phyloP scores from a whole-genome alignment of 2,797 vertebrate species.

The Toxotes lorentzi region DNA sequence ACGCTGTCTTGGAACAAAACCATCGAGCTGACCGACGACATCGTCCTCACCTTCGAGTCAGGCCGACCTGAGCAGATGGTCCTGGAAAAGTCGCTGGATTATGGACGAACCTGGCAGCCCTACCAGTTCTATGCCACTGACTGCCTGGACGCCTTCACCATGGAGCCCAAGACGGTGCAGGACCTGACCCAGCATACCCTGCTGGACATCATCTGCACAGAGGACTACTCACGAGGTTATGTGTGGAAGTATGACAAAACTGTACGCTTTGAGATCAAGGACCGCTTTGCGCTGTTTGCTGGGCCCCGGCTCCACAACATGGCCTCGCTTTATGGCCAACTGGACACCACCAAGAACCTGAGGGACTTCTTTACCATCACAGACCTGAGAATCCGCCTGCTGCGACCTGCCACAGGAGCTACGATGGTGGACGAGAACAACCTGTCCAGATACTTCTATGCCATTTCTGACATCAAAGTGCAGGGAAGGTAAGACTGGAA shows the following conservation, averaged over 20 bases:
- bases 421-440: slow-evolving; percentile 96
- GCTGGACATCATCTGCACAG: slow-evolving; percentile 98
- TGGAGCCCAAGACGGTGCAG: slow-evolving; percentile 96
- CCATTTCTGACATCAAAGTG: slow-evolving; percentile 98
- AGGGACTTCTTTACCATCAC: slow-evolving; percentile 99
- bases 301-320: slow-evolving; percentile 97
- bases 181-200: slow-evolving; percentile 95
- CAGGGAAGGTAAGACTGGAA: slow-evolving; percentile 94
- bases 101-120: slow-evolving; percentile 96
- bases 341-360: slow-evolving; percentile 98
- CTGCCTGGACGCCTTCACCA: slow-evolving; percentile 97
- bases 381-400: slow-evolving; percentile 94
- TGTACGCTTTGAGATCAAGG: slow-evolving; percentile 98
- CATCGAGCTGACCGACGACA: slow-evolving; percentile 98
- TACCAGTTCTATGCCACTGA: slow-evolving; percentile 99
- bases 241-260: slow-evolving; percentile 97
- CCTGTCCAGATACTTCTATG: slow-evolving; percentile 97
- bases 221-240: slow-evolving; percentile 97
- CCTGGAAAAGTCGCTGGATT: slow-evolving; percentile 97
- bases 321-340: slow-evolving; percentile 97
- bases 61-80: slow-evolving; percentile 98
- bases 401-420: slow-evolving; percentile 95
- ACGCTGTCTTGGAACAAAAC: slow-evolving; percentile 99
- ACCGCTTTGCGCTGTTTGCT: slow-evolving; percentile 96
- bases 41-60: slow-evolving; percentile 97